A percentile compares a stretch with the other conserved stretches of the same genome.
Conservation (phyloP, 2,888 invertebrate genomes). For the Ochlodes sylvanus region DNA sequence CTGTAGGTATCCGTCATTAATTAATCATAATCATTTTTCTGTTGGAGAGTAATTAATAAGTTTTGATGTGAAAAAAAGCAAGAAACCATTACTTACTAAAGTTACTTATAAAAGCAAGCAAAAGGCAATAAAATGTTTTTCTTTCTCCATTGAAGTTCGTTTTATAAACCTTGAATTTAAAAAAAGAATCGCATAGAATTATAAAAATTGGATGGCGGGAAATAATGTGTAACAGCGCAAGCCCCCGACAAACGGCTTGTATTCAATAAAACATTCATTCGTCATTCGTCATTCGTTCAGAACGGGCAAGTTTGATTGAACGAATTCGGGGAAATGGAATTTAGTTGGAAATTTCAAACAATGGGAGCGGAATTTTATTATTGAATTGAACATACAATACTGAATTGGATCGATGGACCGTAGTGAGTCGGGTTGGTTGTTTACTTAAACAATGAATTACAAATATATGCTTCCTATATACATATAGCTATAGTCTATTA, state of each 20-base stretch:
- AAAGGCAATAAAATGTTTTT: too few relatives aligned
- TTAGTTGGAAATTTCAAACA: neutral
- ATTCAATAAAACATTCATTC: slow-evolving; percentile 8
- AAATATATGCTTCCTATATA: too few relatives aligned
- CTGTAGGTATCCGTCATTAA: too few relatives aligned
- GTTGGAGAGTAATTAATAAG: too few relatives aligned
- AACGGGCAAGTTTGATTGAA: slow-evolving; percentile 1
- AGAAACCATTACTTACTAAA: too few relatives aligned
- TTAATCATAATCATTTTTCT: too few relatives aligned
- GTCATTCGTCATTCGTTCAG: slow-evolving; percentile 1
- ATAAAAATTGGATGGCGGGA: neutral
- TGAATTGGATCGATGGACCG: neutral
- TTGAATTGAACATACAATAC: neutral
- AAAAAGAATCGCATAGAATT: too few relatives aligned
- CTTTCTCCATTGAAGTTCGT: too few relatives aligned
- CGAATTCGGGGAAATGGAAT: slow-evolving; percentile 3
- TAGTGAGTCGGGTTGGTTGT: neutral
- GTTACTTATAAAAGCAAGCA: too few relatives aligned
- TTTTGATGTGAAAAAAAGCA: too few relatives aligned
- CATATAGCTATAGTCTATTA: too few relatives aligned
- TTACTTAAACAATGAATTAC: neutral
- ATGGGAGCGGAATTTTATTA: neutral
- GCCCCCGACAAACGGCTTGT: neutral
- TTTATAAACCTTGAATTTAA: too few relatives aligned
- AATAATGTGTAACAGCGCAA: neutral